Conservation (phyloP, 23 tunicate genomes). For the Ascidia mentula region DNA sequence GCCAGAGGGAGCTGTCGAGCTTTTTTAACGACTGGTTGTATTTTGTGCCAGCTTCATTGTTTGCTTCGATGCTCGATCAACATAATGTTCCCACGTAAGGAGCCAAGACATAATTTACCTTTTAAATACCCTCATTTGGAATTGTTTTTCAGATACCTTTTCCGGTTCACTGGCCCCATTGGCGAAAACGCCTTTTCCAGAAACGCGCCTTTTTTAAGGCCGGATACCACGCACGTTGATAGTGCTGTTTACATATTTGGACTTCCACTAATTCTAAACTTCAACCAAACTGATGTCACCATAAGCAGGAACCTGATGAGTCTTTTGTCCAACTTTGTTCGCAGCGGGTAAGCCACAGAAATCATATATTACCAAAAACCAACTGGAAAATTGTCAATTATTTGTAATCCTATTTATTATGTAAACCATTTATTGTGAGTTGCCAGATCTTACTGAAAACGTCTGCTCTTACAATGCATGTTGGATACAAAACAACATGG, state of each 20-base stretch:
- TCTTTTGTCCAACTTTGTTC: not conserved
- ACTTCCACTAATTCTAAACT: not conserved
- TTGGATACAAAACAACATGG: no score
- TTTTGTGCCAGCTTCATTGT: not conserved
- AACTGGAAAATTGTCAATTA: no score
- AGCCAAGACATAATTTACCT: not conserved
- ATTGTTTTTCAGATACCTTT: not conserved
- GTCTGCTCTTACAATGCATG: no score
- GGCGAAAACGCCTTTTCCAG: not conserved
- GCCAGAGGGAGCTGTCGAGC: not conserved
- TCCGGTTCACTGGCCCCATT: not conserved
- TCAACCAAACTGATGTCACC: not conserved
- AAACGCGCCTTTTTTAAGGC: not conserved
- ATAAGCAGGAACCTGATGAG: not conserved
- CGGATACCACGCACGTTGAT: not conserved
- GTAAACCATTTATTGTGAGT: no score
- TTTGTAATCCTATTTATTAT: no score
- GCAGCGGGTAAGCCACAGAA: not conserved
- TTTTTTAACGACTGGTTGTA: conserved; percentile 1
- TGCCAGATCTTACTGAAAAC: no score
- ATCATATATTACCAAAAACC: no score
- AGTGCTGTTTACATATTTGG: not conserved
- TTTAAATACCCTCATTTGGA: not conserved
- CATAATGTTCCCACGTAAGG: not conserved
- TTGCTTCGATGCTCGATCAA: not conserved